These are phyloP conservation scores for Notarius quadriscutis DNA, from an alignment of 2,113 vertebrate species.

Conservation along the genomic window DNA sequence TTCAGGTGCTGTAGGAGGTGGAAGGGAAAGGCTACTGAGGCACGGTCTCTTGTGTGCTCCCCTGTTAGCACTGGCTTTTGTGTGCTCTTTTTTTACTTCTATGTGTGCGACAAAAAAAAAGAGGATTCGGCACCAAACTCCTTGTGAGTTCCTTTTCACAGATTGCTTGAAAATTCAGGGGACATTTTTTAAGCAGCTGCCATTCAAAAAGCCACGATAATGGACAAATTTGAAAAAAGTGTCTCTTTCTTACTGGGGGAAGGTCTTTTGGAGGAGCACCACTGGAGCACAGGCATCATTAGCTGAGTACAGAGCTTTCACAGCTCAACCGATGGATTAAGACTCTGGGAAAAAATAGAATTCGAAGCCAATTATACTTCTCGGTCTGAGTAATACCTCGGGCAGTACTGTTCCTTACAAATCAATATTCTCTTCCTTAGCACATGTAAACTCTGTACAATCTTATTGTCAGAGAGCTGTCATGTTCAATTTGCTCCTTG, in stretches of 20 bases:
- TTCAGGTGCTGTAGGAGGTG: slow-evolving; percentile 28
- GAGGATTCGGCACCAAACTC: slow-evolving; percentile 2
- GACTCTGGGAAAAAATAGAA: slow-evolving; percentile 5
- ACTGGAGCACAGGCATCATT: slow-evolving; percentile 38
- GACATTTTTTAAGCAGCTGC: slow-evolving; percentile 20
- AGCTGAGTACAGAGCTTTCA: slow-evolving; percentile 32
- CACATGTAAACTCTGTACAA: slow-evolving; percentile 40
- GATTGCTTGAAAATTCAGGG: slow-evolving; percentile 20
- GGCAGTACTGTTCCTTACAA: slow-evolving; percentile 9
- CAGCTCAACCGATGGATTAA: slow-evolving; percentile 28
- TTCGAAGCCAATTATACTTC: slow-evolving; percentile 44
- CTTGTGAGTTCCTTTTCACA: slow-evolving; percentile 37
- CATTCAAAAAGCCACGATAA: slow-evolving; percentile 42
- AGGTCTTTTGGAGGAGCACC: slow-evolving; percentile 10
- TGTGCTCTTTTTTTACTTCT: slow-evolving; percentile 16
- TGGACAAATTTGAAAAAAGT: slow-evolving; percentile 40
- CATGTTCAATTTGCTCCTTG: slow-evolving; percentile 23
- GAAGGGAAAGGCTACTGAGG: slow-evolving; percentile 1
- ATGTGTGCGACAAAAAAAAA: slow-evolving; percentile 14
- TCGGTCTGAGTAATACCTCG: not conserved
- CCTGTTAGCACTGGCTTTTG: slow-evolving; percentile 23
- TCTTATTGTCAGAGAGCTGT: slow-evolving; percentile 31
- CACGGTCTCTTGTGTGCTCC: slow-evolving; percentile 13
- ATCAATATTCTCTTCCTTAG: slow-evolving; percentile 39
- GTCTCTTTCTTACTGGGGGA: not conserved